Evolutionary conservation across 2,888 invertebrate genomes (phyloP).

Genomic region (Cristatella mucedo): DNA sequence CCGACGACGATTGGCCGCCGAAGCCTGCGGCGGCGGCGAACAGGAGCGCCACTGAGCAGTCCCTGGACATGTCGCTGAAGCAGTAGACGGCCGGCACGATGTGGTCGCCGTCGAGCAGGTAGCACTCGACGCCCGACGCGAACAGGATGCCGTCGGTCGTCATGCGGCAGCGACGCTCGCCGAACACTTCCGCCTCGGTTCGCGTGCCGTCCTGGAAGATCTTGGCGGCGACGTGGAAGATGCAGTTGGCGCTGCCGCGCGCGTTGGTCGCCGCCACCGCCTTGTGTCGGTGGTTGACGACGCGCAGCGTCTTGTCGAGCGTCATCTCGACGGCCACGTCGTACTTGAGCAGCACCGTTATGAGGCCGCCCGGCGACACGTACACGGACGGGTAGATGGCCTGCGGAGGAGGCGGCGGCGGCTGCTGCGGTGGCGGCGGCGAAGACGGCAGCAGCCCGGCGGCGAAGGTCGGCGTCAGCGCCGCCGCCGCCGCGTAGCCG

Average conservation of each 20-base stretch:
- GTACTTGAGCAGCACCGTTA: constrained; percentile 34
- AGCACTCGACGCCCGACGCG: constrained; percentile 22
- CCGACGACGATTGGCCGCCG: too few species aligned
- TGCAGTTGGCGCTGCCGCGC: constrained; percentile 28
- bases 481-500: constrained; percentile 36
- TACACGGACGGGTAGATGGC: constrained; percentile 30
- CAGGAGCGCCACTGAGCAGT: constrained; percentile 30
- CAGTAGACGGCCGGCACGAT: constrained; percentile 18
- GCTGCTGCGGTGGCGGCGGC: not conserved
- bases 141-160: constrained; percentile 21
- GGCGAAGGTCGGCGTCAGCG: too few species aligned
- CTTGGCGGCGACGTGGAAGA: constrained; percentile 35
- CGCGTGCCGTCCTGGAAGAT: constrained; percentile 36
- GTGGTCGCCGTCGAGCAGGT: constrained; percentile 19
- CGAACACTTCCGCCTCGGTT: constrained; percentile 30
- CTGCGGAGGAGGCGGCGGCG: not conserved
- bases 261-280: constrained; percentile 34
- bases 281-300: constrained; percentile 33
- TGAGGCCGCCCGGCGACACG: constrained; percentile 34
- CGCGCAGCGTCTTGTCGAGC: constrained; percentile 34
- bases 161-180: constrained; percentile 22
- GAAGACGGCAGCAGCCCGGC: too few species aligned
- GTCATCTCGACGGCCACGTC: constrained; percentile 38
- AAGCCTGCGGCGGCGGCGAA: constrained; percentile 26
- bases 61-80: constrained; percentile 30